Base-by-base conservation (phyloP, 2,888 invertebrate genomes). In the Formica aserva region DNA sequence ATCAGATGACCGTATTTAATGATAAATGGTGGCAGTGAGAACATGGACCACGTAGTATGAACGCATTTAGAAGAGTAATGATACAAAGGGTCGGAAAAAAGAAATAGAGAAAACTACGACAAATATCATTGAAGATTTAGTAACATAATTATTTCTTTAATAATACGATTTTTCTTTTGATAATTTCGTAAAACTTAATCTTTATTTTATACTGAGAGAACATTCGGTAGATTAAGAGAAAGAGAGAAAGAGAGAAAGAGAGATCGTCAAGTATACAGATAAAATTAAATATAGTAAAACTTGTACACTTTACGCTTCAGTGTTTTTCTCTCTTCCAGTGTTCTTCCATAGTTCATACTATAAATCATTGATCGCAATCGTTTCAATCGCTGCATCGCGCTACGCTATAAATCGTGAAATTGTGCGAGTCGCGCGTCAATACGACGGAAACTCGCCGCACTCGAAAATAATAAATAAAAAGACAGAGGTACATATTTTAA, bases 311-410 rank as follows among this genome's bases (percentile, higher is more conserved):
- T n/a, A n/a, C 8, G 52, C 52, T 8, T n/a, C 8, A n/a, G 52
- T n/a, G n/a, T 52, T 52, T 45, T 48, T 52, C 52, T n/a, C n/a
- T 38, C 2, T 45, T 63, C 15, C 15, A n/a, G 38, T 32, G 3
- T 75, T 38, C 18, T 32, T 35, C 11, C 35, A 5, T 11, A 18
- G 18, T 52, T 57, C 4, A 77, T 57, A n/a, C 55, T n/a, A 18
- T 55, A 77, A 77, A 77, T 77, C 38, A 77, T 67, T 38, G 38
- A 77, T 71, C 32, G 18, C 35, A 57, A 69, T 69, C 29, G 41
- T 41, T 57, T 18, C 67, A 67, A 41, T 60, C 57, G 57, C 41
- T 35, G 55, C 66, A n/a, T 18, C 45, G n/a, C 32, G 60, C 45
- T 22, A 45, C 9, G 32, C 15, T n/a, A 22, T 76, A 76, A 76